Conservation (phyloP, 2,888 invertebrate genomes). For the Trichogramma evanescens region DNA sequence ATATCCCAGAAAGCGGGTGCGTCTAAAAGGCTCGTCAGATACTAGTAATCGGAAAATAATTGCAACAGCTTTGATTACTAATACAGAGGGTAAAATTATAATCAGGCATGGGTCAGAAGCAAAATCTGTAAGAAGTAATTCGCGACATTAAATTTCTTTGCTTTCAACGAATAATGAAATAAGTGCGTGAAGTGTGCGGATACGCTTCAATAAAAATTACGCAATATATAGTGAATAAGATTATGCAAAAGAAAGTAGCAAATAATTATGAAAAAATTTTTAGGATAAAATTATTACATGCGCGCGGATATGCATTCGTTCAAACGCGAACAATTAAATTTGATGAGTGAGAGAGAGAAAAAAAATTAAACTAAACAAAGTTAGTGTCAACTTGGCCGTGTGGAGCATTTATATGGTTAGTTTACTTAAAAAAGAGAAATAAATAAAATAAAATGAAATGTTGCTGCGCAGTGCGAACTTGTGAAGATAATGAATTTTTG, state of each 20-base stretch:
- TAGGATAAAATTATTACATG: not conserved
- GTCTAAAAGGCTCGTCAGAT: slow-evolving; percentile 40
- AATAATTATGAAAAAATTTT: not conserved
- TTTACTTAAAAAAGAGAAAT: slow-evolving; percentile 26
- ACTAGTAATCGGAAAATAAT: slow-evolving; percentile 23
- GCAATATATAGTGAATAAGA: too few species aligned
- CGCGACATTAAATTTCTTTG: not conserved
- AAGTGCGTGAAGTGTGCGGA: not conserved
- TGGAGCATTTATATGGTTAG: slow-evolving; percentile 45
- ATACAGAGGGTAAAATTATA: slow-evolving; percentile 30
- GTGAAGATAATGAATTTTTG: slow-evolving; percentile 34
- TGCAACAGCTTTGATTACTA: slow-evolving; percentile 17
- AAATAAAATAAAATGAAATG: slow-evolving; percentile 25
- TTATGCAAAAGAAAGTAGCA: not conserved
- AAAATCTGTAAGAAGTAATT: not conserved
- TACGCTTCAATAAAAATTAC: too few species aligned
- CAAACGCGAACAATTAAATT: slow-evolving; percentile 2
- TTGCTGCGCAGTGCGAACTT: slow-evolving; percentile 35
- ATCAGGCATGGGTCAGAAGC: slow-evolving; percentile 43
- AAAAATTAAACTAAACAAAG: slow-evolving; percentile 27
- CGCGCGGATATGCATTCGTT: slow-evolving; percentile 14
- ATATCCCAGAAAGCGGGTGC: slow-evolving; percentile 45
- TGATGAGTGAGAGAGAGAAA: slow-evolving; percentile 17
- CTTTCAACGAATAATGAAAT: slow-evolving; percentile 11
- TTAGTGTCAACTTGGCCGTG: slow-evolving; percentile 48